A percentile compares a stretch with the other conserved stretches of the same genome.
Evolutionary conservation across 2,888 invertebrate species (phyloP).

Genomic region (Metacarcinus magister): DNA sequence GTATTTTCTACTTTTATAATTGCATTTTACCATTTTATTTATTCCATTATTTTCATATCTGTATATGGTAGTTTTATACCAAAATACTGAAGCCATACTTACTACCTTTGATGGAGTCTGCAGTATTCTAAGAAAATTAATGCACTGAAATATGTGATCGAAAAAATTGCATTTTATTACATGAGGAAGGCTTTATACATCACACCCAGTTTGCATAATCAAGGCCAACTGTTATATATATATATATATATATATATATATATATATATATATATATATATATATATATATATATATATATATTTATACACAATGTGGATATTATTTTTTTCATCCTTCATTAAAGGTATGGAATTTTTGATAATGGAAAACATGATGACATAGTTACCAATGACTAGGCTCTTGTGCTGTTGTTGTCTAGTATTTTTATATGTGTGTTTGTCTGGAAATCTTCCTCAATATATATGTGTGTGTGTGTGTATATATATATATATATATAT

Average conservation of each 20-base stretch:
- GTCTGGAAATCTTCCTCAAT: neutral
- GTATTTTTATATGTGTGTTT: neutral
- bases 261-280: no score
- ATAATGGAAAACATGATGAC: neutral
- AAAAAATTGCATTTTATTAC: neutral
- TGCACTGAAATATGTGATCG: neutral
- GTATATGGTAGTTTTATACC: constrained; percentile 44
- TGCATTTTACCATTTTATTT: constrained; percentile 49
- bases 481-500: constrained; percentile 2
- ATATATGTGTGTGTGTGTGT: neutral
- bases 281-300: no score
- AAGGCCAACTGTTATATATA: no score
- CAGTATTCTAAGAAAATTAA: constrained; percentile 38
- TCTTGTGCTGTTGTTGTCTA: constrained; percentile 34
- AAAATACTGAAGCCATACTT: neutral
- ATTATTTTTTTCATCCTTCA: neutral
- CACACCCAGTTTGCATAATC: neutral
- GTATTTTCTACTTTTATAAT: constrained; percentile 46
- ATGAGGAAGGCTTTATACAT: neutral
- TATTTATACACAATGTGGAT: neutral
- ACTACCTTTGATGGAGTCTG: neutral
- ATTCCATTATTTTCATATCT: constrained; percentile 33
- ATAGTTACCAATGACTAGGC: constrained; percentile 28
- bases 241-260: no score
- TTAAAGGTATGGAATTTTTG: neutral